A percentile compares a stretch with the other conserved stretches of the same genome.
Conservation (phyloP, 1,140 invertebrate genomes). For the Scaptomyza graminum region DNA sequence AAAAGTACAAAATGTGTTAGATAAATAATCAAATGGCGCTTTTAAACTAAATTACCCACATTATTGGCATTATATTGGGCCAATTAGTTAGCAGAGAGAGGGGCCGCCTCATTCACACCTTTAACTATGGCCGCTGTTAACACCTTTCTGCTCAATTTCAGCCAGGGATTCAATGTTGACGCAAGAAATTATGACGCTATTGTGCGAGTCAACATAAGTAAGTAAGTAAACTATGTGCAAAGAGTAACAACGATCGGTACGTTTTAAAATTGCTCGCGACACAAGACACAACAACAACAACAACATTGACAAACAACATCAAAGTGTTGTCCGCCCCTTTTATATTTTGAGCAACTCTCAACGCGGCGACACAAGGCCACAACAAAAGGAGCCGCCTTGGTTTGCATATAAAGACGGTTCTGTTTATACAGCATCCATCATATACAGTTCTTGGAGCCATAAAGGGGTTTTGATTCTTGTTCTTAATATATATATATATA, state of each 20-base stretch:
- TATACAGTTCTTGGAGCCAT: conserved; percentile 4
- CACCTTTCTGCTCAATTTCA: conserved; percentile 66
- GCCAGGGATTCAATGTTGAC: conserved; percentile 41
- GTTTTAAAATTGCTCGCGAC: conserved; percentile 40
- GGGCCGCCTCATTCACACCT: conserved; percentile 57
- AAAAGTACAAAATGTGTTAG: conserved; percentile 15
- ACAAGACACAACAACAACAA: conserved; percentile 16
- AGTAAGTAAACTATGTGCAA: conserved; percentile 14
- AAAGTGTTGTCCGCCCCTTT: conserved; percentile 55
- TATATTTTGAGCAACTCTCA: conserved; percentile 15
- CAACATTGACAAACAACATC: conserved; percentile 40
- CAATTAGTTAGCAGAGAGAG: conserved; percentile 39
- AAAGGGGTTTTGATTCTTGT: conserved; percentile 58
- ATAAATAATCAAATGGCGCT: conserved; percentile 42
- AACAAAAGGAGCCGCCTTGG: conserved; percentile 70
- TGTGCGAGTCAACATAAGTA: conserved; percentile 23
- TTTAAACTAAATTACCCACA: background rate
- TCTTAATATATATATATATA: conserved; percentile 23
- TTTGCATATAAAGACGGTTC: conserved; percentile 66
- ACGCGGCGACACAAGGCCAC: conserved; percentile 57
- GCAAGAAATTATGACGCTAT: conserved; percentile 72
- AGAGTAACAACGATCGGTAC: conserved; percentile 24
- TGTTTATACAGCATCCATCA: conserved; percentile 79
- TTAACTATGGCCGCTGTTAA: conserved; percentile 46
- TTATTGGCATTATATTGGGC: conserved; percentile 49